Conservation (phyloP, 2,888 invertebrate genomes). For the Bedellia somnulentella region DNA sequence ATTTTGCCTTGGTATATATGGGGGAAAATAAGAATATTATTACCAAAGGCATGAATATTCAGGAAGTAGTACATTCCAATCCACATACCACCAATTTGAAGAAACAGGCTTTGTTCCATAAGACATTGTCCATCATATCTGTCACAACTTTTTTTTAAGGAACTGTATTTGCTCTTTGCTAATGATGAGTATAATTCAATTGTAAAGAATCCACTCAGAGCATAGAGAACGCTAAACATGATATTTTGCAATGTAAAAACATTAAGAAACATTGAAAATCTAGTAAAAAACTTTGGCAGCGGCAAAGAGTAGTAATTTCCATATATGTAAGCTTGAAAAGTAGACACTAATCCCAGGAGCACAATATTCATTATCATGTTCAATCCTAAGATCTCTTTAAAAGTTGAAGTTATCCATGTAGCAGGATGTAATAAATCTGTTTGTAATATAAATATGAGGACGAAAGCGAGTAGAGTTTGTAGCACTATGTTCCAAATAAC, state of each 20-base stretch:
- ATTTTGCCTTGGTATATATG: conserved; percentile 72
- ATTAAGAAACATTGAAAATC: conserved; percentile 67
- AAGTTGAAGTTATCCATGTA: conserved; percentile 64
- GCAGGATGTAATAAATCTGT: conserved; percentile 65
- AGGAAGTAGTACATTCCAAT: conserved; percentile 64
- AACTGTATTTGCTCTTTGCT: conserved; percentile 61
- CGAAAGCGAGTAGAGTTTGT: conserved; percentile 50
- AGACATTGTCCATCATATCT: conserved; percentile 58
- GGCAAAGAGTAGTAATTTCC: conserved; percentile 69
- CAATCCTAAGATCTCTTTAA: conserved; percentile 60
- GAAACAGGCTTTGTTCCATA: conserved; percentile 67
- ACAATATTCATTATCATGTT: conserved; percentile 68
- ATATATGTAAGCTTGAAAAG: conserved; percentile 71
- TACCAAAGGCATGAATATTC: conserved; percentile 55
- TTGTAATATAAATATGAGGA: conserved; percentile 61
- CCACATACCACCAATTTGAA: conserved; percentile 69
- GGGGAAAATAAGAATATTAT: conserved; percentile 65
- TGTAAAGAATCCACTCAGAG: conserved; percentile 66
- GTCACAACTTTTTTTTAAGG: conserved; percentile 45
- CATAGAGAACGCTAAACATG: conserved; percentile 57
- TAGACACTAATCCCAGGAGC: conserved; percentile 64
- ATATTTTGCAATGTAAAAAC: conserved; percentile 65
- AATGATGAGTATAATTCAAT: conserved; percentile 71
- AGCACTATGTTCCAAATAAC: conserved; percentile 62
- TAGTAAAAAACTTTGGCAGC: conserved; percentile 63